Evolutionary conservation across 1,140 invertebrate genomes (phyloP).

Genomic region (Spodoptera litura): DNA sequence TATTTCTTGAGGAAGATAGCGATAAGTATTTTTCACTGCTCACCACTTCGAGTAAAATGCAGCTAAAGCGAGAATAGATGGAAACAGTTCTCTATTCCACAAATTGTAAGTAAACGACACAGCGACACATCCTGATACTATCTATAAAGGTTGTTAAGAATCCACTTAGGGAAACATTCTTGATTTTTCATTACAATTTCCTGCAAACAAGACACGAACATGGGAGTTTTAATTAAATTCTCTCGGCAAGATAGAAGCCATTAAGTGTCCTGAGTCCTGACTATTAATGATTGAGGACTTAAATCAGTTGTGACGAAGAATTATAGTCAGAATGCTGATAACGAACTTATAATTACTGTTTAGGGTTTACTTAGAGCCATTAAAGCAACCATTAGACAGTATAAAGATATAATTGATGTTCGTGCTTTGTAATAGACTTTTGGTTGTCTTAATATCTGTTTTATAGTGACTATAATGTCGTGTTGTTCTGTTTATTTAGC

Average conservation of each 20-base stretch:
- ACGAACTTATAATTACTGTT: conserved; percentile 40
- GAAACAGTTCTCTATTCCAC: background rate
- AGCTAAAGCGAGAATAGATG: background rate
- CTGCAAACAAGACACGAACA: background rate
- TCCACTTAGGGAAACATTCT: conserved; percentile 9
- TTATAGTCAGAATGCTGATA: conserved; percentile 28
- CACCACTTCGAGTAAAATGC: background rate
- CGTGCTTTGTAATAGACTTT: background rate
- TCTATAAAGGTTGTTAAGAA: conserved; percentile 1
- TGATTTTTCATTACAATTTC: conserved; percentile 30
- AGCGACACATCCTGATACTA: background rate
- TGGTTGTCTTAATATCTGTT: conserved; percentile 11
- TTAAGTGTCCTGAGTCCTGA: background rate
- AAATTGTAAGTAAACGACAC: conserved; percentile 3
- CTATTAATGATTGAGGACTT: conserved; percentile 19
- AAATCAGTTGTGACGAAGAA: conserved; percentile 21
- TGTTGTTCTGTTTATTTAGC: background rate
- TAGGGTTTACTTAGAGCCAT: conserved; percentile 8
- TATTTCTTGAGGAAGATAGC: conserved; percentile 10
- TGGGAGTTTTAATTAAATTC: conserved; percentile 26
- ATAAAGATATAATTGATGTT: conserved; percentile 27
- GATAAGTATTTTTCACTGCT: background rate
- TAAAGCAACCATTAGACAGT: conserved; percentile 23
- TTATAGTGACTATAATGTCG: conserved; percentile 15
- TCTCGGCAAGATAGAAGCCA: conserved; percentile 5